Evolutionary conservation across 2,113 vertebrate species (phyloP).

Genomic region (Dryoscopus gambensis): DNA sequence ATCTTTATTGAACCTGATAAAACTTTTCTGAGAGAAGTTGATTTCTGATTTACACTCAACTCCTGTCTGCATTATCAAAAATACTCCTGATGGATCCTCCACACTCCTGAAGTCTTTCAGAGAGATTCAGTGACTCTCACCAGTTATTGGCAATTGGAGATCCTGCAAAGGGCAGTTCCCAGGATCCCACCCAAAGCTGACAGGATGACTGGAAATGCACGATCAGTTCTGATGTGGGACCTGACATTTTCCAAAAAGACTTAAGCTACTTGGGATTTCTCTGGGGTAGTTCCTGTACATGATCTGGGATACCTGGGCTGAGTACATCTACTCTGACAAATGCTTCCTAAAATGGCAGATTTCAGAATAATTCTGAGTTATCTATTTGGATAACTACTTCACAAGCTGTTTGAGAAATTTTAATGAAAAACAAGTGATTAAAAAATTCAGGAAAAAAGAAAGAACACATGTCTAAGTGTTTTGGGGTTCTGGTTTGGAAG

Average conservation of each 20-base stretch:
- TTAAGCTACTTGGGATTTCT: neutral
- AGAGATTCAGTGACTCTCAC: neutral
- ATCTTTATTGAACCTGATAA: neutral
- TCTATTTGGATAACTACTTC: neutral
- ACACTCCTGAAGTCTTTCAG: neutral
- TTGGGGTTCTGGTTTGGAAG: neutral
- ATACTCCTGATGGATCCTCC: neutral
- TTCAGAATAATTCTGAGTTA: neutral
- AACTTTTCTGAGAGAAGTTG: neutral
- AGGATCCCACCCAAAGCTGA: neutral
- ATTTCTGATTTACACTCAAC: neutral
- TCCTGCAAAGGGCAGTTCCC: neutral
- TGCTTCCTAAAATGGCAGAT: neutral
- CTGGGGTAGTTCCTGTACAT: neutral
- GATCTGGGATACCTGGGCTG: neutral
- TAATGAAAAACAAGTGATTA: neutral
- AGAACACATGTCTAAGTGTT: neutral
- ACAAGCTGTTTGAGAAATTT: neutral
- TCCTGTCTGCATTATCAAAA: neutral
- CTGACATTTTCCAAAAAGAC: neutral
- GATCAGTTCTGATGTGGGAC: neutral
- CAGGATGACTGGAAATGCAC: fast-evolving
- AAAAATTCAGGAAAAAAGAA: neutral
- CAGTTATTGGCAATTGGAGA: neutral
- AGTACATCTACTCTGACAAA: neutral